Base-by-base conservation (phyloP, 2,888 invertebrate species). In the Trichacis sp. region DNA sequence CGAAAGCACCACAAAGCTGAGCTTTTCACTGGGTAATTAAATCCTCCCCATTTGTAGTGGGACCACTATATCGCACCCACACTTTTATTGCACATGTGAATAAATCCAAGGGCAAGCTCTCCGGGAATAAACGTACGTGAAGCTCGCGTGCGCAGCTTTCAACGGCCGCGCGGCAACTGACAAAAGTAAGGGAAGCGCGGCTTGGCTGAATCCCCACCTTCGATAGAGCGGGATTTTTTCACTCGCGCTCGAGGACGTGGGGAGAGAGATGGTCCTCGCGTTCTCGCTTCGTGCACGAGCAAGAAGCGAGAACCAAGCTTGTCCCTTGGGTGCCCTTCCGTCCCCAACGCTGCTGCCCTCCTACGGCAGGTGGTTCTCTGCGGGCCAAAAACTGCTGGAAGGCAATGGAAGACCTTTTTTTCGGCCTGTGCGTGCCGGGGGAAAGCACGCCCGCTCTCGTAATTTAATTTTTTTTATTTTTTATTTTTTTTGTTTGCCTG, bases 131-230 rank as follows among this genome's bases (percentile, higher is more conserved):
- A n/a, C 6, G 14, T 3, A 33, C 43, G 40, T 59, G 15, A 50
- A 62, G 70, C 58, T 71, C 59, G 64, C 70, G 55, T 71, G 73
- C 76, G 74, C 76, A 73, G 77, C 76, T 74, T 71, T 78, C 83
- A 77, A 83, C 82, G 81, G 82, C 81, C 83, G 83, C 83, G 80
- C 84, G 79, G 77, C 79, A 82, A 84, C 84, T 84, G 83, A 84
- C n/a, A n/a, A n/a, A n/a, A n/a, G n/a, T n/a, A n/a, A n/a, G n/a
- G n/a, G n/a, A n/a, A n/a, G 80, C 80, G 77, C 73, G 71, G 74
- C 77, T 68, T 74, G 75, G 67, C 68, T 72, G 60, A 74, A 72
- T 68, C 77, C 80, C 80, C 80, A 75, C 73, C 77, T 72, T 24
- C 8, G 24, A 64, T 52, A 50, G 49, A 45, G 46, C 55, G 56